Conservation (phyloP, 2,113 vertebrate genomes). For the Dicaeum eximium region DNA sequence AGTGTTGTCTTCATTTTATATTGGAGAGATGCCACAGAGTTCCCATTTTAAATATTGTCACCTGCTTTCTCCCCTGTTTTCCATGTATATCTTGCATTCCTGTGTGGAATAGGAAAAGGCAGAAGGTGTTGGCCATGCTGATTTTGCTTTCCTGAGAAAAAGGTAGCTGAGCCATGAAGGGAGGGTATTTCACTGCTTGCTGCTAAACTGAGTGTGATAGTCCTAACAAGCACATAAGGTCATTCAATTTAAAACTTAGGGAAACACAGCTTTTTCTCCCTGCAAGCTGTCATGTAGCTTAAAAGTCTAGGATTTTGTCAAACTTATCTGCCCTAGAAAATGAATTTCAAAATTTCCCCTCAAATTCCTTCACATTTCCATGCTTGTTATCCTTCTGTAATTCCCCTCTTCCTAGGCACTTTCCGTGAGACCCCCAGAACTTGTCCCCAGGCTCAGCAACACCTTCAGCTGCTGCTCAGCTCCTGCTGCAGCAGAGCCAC, state of each 20-base stretch:
- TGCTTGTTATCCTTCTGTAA: neutral
- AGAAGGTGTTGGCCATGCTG: neutral
- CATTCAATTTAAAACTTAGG: neutral
- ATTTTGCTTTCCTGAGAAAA: slow-evolving; percentile 22
- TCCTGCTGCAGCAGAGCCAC: neutral
- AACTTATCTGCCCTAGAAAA: neutral
- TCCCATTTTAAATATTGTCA: slow-evolving; percentile 19
- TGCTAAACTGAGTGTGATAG: neutral
- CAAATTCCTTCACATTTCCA: neutral
- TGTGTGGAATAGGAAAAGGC: slow-evolving; percentile 4
- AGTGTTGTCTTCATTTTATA: neutral
- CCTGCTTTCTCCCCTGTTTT: neutral
- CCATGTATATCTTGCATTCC: neutral
- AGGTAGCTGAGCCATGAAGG: neutral
- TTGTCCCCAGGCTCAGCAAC: neutral
- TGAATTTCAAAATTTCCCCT: neutral
- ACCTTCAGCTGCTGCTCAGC: neutral
- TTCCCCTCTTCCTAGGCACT: neutral
- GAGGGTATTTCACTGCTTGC: neutral
- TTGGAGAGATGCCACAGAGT: neutral
- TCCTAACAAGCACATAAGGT: neutral
- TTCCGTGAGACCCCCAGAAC: neutral
- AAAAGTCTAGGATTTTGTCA: neutral
- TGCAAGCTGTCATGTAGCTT: neutral
- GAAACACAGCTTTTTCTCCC: neutral